Evolutionary conservation across 2,888 invertebrate genomes (phyloP), one percentile per base, ranked within the genome.

Genomic region (Atrina japonica): DNA sequence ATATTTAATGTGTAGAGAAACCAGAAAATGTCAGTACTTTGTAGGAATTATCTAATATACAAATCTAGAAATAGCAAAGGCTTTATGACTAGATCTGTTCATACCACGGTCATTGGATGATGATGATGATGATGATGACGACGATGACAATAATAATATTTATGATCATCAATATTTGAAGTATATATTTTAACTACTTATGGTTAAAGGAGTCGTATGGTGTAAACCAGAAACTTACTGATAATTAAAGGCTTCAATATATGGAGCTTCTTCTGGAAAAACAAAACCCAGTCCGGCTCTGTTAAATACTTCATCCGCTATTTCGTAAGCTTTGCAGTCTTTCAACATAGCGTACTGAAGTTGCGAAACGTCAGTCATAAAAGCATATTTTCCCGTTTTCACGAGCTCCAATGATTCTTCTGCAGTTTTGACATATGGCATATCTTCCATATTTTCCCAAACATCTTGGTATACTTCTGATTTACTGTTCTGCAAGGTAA

Each of bases 271-370:
- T 61, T 78, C 76, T 18, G 77, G 75, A 14, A 78, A 52, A 9
- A 78, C 72, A 50, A 80, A 80, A n/a, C 77, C 80, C 3, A 76
- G 59, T 2, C 77, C 77, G n/a, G 76, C 76, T n/a, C 68, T 70
- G 64, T 76, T 75, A 53, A 80, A 80, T 14, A 65, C 67, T 41
- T 78, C 76, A 23, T 71, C 73, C 3, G 76, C 78, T 43, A 78
- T 35, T 18, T 68, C 52, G 49, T 68, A 76, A 0, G 60, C 64
- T 16, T 67, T 56, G 47, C 80, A 77, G 27, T 76, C 69, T 7
- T 66, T 64, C 16, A 63, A 47, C 29, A 74, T 71, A 18, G 71
- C 66, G 55, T 79, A 77, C 21, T 76, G 73, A 18, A 78, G 29
- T 66, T 77, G 77, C 0, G 70, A 68, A 23, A 69, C 55, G 60